Percentiles rank a stretch among this genome's conserved stretches.
phyloP scores from a whole-genome alignment of 37 sponge, comb jelly and placozoan species.

The Bolinopsis microptera region DNA sequence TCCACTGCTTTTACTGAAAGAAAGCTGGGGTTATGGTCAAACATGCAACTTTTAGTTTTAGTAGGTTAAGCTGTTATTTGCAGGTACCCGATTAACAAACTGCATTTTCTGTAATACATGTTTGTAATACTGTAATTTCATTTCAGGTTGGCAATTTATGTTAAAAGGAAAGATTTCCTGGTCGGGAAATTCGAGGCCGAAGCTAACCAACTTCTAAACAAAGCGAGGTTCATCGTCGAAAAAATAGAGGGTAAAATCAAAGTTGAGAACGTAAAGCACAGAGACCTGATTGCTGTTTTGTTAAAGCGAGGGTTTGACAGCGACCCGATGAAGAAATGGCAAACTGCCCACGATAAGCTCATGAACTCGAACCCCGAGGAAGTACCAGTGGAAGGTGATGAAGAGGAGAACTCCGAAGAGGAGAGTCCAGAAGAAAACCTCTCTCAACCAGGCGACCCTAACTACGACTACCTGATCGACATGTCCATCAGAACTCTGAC shows the following conservation, averaged over 20 bases:
- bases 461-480: constrained; percentile 88
- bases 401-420: constrained; percentile 1
- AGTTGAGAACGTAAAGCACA: constrained; percentile 79
- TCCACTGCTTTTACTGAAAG: too few species aligned
- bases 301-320: constrained; percentile 73
- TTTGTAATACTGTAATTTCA: too few species aligned
- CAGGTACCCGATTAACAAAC: too few species aligned
- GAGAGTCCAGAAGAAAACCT: background rate
- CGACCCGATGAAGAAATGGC: constrained; percentile 94
- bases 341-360: background rate
- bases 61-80: too few species aligned
- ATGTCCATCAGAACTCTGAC: constrained; percentile 88
- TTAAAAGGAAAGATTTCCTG: constrained; percentile 80
- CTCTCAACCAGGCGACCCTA: constrained; percentile 60
- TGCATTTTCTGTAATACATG: too few species aligned
- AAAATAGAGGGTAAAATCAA: constrained; percentile 85
- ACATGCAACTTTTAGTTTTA: too few species aligned
- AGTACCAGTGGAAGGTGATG: constrained; percentile 60
- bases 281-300: constrained; percentile 75
- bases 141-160: constrained; percentile 76
- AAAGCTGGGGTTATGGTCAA: too few species aligned
- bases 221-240: constrained; percentile 92
- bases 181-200: constrained; percentile 85
- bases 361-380: constrained; percentile 58
- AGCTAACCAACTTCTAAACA: constrained; percentile 75